Conservation (phyloP, 2,888 invertebrate genomes). For the Leptogaster cylindrica region DNA sequence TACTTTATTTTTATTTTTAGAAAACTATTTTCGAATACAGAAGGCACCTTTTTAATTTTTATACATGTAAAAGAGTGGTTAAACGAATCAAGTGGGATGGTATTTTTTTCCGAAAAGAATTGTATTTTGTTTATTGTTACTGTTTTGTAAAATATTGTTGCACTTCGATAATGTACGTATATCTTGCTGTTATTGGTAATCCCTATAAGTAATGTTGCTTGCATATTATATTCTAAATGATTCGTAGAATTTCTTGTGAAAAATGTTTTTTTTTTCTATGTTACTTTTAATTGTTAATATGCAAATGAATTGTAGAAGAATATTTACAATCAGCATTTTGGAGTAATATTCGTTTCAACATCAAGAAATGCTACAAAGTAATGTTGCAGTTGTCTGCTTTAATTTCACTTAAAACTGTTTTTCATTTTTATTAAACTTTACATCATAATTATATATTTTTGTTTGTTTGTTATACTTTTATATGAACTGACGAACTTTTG, state of each 20-base stretch:
- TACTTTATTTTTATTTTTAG: constrained; percentile 22
- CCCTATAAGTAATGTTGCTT: background rate
- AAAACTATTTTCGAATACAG: constrained; percentile 37
- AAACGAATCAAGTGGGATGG: constrained; percentile 1
- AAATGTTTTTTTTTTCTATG: constrained; percentile 14
- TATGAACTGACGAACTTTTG: constrained; percentile 27
- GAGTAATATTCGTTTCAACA: constrained; percentile 15
- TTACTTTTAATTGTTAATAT: constrained; percentile 13
- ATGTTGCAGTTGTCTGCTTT: constrained; percentile 18
- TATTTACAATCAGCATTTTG: constrained; percentile 24
- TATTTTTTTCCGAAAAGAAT: constrained; percentile 21
- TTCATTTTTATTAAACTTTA: constrained; percentile 18
- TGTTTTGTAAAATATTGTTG: constrained; percentile 9
- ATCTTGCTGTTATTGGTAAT: constrained; percentile 12
- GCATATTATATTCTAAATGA: no score
- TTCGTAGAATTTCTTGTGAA: no score
- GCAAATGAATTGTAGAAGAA: constrained; percentile 15
- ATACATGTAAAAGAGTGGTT: constrained; percentile 3
- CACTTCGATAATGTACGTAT: background rate
- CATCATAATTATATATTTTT: constrained; percentile 2
- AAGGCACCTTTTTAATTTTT: constrained; percentile 28
- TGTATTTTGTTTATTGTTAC: constrained; percentile 2
- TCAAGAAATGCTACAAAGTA: constrained; percentile 14
- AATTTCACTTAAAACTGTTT: background rate
- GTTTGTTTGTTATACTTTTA: constrained; percentile 16